phyloP scores from a whole-genome alignment of 2,797 vertebrate species.

The Halcyon chelicuti region DNA sequence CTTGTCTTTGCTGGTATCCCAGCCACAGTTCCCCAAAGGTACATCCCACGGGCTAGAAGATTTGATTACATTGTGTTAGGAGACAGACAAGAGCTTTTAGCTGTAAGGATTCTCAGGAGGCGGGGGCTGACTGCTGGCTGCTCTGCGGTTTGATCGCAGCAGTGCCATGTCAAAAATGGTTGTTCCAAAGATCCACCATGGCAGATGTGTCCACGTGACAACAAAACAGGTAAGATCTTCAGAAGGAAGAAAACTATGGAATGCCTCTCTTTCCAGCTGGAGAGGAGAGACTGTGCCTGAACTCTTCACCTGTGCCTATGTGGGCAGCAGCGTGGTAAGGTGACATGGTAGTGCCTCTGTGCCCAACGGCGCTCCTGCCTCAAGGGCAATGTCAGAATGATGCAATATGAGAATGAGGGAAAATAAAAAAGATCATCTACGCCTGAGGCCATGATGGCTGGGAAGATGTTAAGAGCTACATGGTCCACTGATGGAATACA shows the following conservation, averaged over 20 bases:
- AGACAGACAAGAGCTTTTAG: background rate
- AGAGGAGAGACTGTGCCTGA: background rate
- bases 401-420: background rate
- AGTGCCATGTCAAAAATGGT: background rate
- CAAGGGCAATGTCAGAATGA: background rate
- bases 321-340: background rate
- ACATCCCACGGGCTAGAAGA: background rate
- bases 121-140: background rate
- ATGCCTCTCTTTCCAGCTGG: background rate
- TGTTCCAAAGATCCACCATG: background rate
- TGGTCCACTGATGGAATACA: background rate
- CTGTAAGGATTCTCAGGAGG: background rate
- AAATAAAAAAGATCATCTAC: background rate
- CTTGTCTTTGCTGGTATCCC: background rate
- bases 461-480: background rate
- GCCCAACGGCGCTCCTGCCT: background rate
- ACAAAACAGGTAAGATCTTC: background rate
- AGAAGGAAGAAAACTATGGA: background rate
- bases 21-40: background rate
- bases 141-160: background rate
- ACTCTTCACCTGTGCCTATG: background rate
- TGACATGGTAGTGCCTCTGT: background rate
- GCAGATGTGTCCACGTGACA: background rate
- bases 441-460: background rate
- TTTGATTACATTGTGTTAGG: background rate